Evolutionary conservation across 2,113 vertebrate species (phyloP), one percentile per base, ranked within the genome.

Genomic region (Heptranchias perlo): DNA sequence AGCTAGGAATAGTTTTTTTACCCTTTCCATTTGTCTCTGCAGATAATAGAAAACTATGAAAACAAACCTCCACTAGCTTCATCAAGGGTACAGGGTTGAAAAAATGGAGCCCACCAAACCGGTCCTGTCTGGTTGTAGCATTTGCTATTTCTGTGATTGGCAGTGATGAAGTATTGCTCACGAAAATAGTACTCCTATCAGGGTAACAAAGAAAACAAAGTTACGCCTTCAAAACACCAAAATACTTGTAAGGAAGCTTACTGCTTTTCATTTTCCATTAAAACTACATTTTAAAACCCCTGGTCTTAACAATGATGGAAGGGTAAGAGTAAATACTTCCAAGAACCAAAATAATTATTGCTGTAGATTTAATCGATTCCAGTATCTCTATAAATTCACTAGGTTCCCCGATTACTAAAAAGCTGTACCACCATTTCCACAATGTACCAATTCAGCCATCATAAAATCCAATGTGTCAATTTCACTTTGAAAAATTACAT

Each of bases 1-100:
- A 69, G 10, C 61, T 95, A 47, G 0, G 23, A 35, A 31, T 69
- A 73, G 49, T n/a, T 35, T 96, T 96, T 62, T 6, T 2, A 28
- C 31, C 10, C 1, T 16, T 49, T 92, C 31, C 35, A 62, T 62
- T 93, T 16, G 4, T 93, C 35, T 49, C 13, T 14, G 8, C 0
- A 16, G 13, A 18, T 28, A 31, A 49, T 73, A 52, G 65, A 49
- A 73, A 35, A 95, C 61, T 69, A 58, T 0, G 25, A 25, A 96
- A 86, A 96, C 96, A 95, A 96, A 99, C 99, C 98, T 99, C 99
- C 47, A 99, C 99, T 0, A 99, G 98, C 96, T 99, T 99, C 99
- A 99, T 99, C 98, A 99, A 25, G 31, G 99, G 99, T 78, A 99
- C 99, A 0, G 99, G 99, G 96, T 99, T 99, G 97, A 99, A 99